A percentile compares a stretch with the other conserved stretches of the same genome.
phyloP scores from a whole-genome alignment of 2,888 invertebrate genomes.

The Phanerotoma sp. region DNA sequence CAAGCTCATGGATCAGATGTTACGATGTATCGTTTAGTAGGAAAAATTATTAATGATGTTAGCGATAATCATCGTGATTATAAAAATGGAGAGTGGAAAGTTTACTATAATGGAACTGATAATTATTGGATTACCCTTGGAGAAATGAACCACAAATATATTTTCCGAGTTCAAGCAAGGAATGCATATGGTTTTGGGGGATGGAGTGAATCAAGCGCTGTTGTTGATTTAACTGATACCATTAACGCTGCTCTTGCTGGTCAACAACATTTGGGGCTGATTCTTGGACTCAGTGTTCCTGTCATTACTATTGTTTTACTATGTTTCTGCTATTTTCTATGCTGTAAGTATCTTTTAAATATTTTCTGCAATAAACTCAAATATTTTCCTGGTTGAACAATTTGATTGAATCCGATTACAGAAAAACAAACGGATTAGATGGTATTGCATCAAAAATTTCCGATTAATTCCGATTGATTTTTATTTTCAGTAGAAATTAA shows the following conservation, averaged over 20 bases:
- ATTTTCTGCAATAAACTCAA: too few relatives aligned
- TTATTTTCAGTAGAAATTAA: too few relatives aligned
- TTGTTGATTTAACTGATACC: conserved; percentile 62
- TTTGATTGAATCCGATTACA: too few relatives aligned
- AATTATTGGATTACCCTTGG: conserved; percentile 76
- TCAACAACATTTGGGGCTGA: conserved; percentile 61
- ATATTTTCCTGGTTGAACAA: too few relatives aligned
- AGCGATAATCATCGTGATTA: conserved; percentile 32
- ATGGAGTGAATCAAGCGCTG: conserved; percentile 69
- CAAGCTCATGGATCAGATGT: conserved; percentile 77
- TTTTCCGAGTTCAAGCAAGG: conserved; percentile 75
- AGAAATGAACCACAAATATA: conserved; percentile 63
- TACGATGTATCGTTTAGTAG: conserved; percentile 75
- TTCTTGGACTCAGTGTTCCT: conserved; percentile 67
- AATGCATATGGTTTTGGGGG: conserved; percentile 83
- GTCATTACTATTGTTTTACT: conserved; percentile 52
- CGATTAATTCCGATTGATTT: too few relatives aligned
- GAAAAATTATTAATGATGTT: conserved; percentile 54
- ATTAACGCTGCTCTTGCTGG: conserved; percentile 56
- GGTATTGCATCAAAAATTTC: too few relatives aligned
- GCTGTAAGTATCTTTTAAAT: conserved; percentile 59
- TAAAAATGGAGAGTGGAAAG: conserved; percentile 59
- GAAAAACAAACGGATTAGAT: too few relatives aligned
- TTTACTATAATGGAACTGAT: conserved; percentile 77
- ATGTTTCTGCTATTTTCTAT: conserved; percentile 58